Conservation (phyloP, 2,797 vertebrate genomes). For the Trematomus bernacchii region DNA sequence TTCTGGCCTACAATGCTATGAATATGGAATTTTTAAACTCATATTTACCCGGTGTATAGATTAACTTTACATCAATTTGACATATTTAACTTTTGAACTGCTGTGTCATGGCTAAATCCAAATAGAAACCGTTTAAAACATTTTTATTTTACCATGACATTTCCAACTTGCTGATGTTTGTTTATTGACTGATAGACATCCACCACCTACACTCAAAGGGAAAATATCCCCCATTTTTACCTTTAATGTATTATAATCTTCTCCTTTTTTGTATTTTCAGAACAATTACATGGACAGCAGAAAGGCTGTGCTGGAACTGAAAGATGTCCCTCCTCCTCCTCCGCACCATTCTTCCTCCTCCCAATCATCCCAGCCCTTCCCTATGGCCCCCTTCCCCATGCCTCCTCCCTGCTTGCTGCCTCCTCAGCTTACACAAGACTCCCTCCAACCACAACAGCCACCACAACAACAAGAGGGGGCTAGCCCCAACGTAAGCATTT, state of each 20-base stretch:
- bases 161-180: no score
- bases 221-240: no score
- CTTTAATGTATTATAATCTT: no score
- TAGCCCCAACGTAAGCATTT: conserved; percentile 95
- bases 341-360: conserved; percentile 83
- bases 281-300: conserved; percentile 93
- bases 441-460: conserved; percentile 73
- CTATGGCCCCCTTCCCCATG: conserved; percentile 84
- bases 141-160: no score
- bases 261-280: conserved; percentile 76
- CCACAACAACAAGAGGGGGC: conserved; percentile 81
- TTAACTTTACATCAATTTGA: no score
- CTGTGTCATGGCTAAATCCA: no score
- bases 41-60: neutral
- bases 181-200: no score
- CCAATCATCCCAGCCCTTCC: conserved; percentile 85
- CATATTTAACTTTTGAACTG: no score
- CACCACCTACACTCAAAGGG: no score
- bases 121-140: no score
- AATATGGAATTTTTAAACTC: neutral
- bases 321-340: conserved; percentile 91
- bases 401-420: conserved; percentile 72
- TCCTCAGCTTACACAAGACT: conserved; percentile 69
- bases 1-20: neutral
- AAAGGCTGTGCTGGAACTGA: conserved; percentile 89